These are phyloP conservation scores for Calypte anna DNA, from an alignment of 2,113 vertebrate genomes.

Conservation along the genomic window DNA sequence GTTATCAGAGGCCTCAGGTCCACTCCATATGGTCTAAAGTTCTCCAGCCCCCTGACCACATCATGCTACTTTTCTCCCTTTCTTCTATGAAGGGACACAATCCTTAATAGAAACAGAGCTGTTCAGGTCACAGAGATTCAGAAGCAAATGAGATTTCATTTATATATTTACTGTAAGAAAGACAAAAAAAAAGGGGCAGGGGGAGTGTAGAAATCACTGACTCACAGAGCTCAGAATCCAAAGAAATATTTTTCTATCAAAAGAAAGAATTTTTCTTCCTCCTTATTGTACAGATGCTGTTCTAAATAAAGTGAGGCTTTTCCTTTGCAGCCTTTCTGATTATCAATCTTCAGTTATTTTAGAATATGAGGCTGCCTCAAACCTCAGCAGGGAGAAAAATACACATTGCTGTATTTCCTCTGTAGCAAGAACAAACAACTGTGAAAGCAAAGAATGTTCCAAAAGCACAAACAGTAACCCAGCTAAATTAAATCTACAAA, in stretches of 20 bases:
- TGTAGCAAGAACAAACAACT: conserved; percentile 15
- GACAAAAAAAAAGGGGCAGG: not conserved
- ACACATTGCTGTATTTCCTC: conserved; percentile 31
- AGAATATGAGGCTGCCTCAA: conserved; percentile 30
- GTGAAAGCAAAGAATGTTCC: not conserved
- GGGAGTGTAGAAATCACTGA: not conserved
- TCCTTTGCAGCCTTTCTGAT: conserved; percentile 27
- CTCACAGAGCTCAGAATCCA: not conserved
- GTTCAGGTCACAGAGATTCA: conserved; percentile 3
- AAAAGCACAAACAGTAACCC: conserved; percentile 15
- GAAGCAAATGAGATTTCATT: conserved; percentile 4
- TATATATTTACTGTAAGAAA: not conserved
- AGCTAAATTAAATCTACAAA: not conserved
- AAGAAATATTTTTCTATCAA: not conserved
- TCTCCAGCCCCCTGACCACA: conserved; percentile 9
- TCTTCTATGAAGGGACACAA: not conserved
- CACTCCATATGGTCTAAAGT: conserved; percentile 15
- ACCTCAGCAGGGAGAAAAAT: conserved; percentile 49
- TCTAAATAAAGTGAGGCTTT: not conserved
- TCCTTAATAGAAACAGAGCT: conserved; percentile 8
- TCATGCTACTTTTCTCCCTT: not conserved
- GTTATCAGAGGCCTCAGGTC: conserved; percentile 45
- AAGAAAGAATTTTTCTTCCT: conserved; percentile 3
- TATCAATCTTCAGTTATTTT: conserved; percentile 53
- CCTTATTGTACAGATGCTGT: not conserved